A percentile compares a stretch with the other conserved stretches of the same genome.
phyloP scores from a whole-genome alignment of 2,113 vertebrate genomes.

The Puntigrus tetrazona region DNA sequence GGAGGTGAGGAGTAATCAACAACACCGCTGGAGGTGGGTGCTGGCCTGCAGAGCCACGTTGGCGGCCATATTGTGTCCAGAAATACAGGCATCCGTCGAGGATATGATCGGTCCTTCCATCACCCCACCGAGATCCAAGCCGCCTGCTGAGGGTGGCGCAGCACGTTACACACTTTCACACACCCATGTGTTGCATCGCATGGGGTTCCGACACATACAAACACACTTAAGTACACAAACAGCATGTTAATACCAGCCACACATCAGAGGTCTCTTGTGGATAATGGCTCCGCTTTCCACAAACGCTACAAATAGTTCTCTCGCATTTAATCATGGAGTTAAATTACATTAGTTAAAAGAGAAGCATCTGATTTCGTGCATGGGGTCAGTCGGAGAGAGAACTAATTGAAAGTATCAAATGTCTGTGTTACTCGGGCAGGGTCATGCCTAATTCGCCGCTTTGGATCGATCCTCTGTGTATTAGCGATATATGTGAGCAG shows the following conservation, averaged over 20 bases:
- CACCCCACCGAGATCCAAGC: constrained; percentile 1
- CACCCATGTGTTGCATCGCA: constrained; percentile 24
- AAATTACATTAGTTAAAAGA: constrained; percentile 49
- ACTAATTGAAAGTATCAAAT: constrained; percentile 59
- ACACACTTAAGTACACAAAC: constrained; percentile 2
- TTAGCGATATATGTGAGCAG: constrained; percentile 50
- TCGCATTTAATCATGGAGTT: constrained; percentile 33
- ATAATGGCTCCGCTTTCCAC: not conserved
- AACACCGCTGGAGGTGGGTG: constrained; percentile 34
- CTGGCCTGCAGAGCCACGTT: constrained; percentile 48
- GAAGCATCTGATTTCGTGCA: constrained; percentile 32
- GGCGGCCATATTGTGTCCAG: constrained; percentile 48
- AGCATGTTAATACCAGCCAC: constrained; percentile 3
- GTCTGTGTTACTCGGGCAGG: constrained; percentile 50
- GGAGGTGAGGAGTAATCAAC: constrained; percentile 51
- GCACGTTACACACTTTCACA: constrained; percentile 29
- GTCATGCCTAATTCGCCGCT: constrained; percentile 54
- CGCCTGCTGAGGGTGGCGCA: constrained; percentile 23
- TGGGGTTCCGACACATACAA: constrained; percentile 10
- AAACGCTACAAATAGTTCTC: constrained; percentile 20
- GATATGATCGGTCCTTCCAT: constrained; percentile 27
- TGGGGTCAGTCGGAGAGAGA: constrained; percentile 44
- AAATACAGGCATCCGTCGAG: constrained; percentile 11
- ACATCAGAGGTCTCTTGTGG: constrained; percentile 18
- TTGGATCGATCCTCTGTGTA: constrained; percentile 55